Conservation (phyloP, 2,888 invertebrate species). For the Gasteruption jaculator region DNA sequence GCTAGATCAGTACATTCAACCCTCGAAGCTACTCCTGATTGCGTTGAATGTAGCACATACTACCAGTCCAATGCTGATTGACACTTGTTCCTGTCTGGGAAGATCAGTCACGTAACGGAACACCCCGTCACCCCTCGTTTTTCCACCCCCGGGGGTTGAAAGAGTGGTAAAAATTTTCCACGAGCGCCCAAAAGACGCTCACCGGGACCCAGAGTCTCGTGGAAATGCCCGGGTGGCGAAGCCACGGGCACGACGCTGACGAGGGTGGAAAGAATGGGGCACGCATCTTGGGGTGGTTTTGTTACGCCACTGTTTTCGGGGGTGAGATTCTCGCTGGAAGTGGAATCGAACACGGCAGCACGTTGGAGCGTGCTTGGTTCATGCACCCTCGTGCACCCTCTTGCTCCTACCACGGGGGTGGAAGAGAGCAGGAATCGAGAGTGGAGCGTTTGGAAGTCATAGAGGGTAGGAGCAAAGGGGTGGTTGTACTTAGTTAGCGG, state of each 20-base stretch:
- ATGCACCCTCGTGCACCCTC: slow-evolving; percentile 24
- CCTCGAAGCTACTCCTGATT: slow-evolving; percentile 32
- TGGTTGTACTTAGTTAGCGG: slow-evolving; percentile 51
- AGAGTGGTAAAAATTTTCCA: too few relatives aligned
- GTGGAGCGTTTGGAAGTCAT: slow-evolving; percentile 7
- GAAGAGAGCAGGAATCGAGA: slow-evolving; percentile 25
- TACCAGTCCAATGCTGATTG: slow-evolving; percentile 37
- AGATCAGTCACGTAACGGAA: slow-evolving; percentile 28
- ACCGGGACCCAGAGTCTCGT: too few relatives aligned
- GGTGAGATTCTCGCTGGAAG: too few relatives aligned
- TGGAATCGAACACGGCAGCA: slow-evolving; percentile 33
- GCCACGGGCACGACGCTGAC: too few relatives aligned
- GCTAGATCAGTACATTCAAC: slow-evolving; percentile 30
- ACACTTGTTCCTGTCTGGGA: slow-evolving; percentile 41
- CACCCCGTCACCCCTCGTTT: slow-evolving; percentile 13
- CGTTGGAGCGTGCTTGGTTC: slow-evolving; percentile 26
- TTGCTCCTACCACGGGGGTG: too few relatives aligned
- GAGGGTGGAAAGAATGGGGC: too few relatives aligned
- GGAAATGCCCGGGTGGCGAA: too few relatives aligned
- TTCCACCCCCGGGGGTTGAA: slow-evolving; percentile 24
- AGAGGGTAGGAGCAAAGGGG: slow-evolving; percentile 19
- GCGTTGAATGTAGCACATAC: slow-evolving; percentile 29
- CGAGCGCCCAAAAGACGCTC: too few relatives aligned
- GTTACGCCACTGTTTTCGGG: too few relatives aligned
- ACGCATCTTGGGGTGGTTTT: too few relatives aligned